These are phyloP conservation scores for Sinohyriopsis cumingii DNA, from an alignment of 2,888 invertebrate species.

Conservation along the genomic window DNA sequence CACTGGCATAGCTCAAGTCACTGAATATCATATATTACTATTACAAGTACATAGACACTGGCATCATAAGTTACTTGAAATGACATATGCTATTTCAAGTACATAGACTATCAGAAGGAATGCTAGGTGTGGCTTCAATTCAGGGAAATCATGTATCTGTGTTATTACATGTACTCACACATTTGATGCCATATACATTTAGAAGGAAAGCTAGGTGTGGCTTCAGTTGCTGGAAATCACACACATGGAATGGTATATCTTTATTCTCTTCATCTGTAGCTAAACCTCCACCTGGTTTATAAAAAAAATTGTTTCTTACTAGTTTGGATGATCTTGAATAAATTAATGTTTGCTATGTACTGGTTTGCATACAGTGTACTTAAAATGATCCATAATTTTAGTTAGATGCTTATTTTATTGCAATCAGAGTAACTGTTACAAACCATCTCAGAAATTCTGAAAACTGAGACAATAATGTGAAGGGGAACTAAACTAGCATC, in stretches of 20 bases:
- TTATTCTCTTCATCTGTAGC: conserved; percentile 61
- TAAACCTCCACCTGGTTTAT: conserved; percentile 65
- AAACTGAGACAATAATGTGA: no score
- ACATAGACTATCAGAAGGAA: conserved; percentile 65
- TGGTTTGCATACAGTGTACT: no score
- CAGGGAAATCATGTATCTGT: conserved; percentile 46
- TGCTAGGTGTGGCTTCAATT: conserved; percentile 62
- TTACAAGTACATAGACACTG: no score
- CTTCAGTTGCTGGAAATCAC: conserved; percentile 60
- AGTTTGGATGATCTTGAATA: neutral
- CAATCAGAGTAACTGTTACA: no score
- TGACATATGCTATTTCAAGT: no score
- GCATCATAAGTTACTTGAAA: conserved; percentile 38
- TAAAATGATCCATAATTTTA: no score
- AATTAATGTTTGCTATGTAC: no score
- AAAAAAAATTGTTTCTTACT: neutral
- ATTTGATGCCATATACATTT: conserved; percentile 64
- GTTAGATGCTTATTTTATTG: no score
- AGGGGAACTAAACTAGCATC: no score
- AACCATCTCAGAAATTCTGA: no score
- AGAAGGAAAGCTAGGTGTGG: conserved; percentile 65
- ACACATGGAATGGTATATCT: conserved; percentile 63
- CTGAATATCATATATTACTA: no score
- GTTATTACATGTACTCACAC: conserved; percentile 49
- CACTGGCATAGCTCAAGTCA: no score